These are phyloP conservation scores for Calonectris borealis DNA, from an alignment of 2,113 vertebrate genomes.

Conservation along the genomic window DNA sequence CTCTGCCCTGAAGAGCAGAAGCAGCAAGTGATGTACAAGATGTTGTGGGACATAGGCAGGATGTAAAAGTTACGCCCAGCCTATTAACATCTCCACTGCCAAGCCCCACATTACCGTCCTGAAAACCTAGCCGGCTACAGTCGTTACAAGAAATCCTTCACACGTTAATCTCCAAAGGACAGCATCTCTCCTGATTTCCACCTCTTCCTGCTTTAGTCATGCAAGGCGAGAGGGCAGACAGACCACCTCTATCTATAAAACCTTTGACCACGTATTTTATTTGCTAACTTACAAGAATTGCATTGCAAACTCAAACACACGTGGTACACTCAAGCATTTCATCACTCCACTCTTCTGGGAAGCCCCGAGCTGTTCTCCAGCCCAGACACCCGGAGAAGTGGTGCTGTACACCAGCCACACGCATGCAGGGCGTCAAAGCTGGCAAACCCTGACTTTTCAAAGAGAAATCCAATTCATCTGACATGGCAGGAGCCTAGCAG, in stretches of 20 bases:
- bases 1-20: neutral
- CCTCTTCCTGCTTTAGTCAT: neutral
- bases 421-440: neutral
- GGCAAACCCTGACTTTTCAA: neutral
- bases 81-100: neutral
- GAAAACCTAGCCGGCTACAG: neutral
- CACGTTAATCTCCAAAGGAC: accelerated
- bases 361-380: neutral
- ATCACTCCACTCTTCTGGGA: neutral
- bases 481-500: neutral
- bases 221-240: neutral
- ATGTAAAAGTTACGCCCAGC: neutral
- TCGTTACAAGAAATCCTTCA: neutral
- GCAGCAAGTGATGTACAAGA: neutral
- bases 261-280: neutral
- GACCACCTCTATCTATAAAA: neutral
- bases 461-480: neutral
- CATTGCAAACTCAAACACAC: neutral
- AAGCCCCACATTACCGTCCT: neutral
- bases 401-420: neutral
- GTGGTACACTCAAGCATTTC: accelerated
- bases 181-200: neutral
- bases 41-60: neutral
- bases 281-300: neutral
- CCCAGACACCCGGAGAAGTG: neutral